These are phyloP conservation scores for Polyommatus iphigenia DNA, from an alignment of 2,888 invertebrate species.

Conservation along the genomic window DNA sequence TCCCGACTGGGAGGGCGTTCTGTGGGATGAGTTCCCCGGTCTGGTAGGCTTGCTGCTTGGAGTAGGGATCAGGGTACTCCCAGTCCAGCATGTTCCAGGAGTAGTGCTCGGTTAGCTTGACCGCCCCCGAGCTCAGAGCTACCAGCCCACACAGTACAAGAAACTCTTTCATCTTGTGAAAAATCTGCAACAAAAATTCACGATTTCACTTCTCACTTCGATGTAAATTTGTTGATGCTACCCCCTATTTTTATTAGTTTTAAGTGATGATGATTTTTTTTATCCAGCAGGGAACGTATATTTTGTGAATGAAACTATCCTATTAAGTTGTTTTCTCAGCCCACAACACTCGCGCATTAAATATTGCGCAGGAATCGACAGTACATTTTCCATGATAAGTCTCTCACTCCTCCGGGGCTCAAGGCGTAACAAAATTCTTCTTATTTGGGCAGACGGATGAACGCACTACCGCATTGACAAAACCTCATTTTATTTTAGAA, in stretches of 20 bases:
- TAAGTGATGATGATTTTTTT: too few relatives aligned
- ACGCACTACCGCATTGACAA: neutral
- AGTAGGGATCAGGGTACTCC: conserved; percentile 83
- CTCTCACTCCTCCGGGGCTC: too few relatives aligned
- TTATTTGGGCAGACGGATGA: neutral
- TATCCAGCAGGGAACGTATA: too few relatives aligned
- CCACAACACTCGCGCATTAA: too few relatives aligned
- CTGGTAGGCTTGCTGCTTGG: conserved; percentile 82
- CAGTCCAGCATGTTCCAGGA: conserved; percentile 89
- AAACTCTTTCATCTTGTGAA: conserved; percentile 33
- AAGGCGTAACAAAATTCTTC: too few relatives aligned
- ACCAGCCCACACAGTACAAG: conserved; percentile 53
- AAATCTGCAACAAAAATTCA: conserved; percentile 32
- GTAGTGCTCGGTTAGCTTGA: conserved; percentile 84
- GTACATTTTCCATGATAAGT: too few relatives aligned
- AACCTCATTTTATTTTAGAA: neutral
- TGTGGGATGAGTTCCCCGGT: conserved; percentile 85
- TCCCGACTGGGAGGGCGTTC: conserved; percentile 90
- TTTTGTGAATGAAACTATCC: too few relatives aligned
- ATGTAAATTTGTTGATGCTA: neutral
- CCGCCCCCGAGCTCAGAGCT: conserved; percentile 60
- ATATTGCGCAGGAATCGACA: too few relatives aligned
- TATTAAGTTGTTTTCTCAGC: too few relatives aligned
- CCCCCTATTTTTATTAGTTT: too few relatives aligned
- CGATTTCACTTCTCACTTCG: neutral